Evolutionary conservation across 35 echinoderm and acorn worm species (phyloP).

Genomic region (Anneissia japonica): DNA sequence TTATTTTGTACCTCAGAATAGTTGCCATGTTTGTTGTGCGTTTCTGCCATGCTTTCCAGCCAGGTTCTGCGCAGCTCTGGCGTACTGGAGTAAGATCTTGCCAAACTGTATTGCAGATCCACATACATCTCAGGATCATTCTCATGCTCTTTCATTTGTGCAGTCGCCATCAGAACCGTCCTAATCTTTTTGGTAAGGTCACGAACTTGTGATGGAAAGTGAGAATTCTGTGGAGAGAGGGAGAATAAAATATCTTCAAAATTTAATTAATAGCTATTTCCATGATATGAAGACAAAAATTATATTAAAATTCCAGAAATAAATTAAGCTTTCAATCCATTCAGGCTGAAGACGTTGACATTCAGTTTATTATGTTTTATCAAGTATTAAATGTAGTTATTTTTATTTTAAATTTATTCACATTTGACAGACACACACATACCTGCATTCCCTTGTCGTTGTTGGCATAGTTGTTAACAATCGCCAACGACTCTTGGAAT

Average conservation of each 20-base stretch:
- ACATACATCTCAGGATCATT: constrained; percentile 99
- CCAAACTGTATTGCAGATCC: constrained; percentile 90
- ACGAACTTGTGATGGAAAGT: constrained; percentile 81
- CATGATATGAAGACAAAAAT: neutral
- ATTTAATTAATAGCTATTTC: neutral
- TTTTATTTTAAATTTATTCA: too few species aligned
- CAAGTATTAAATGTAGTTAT: too few species aligned
- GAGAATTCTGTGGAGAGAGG: constrained; percentile 50
- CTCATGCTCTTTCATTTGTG: constrained; percentile 98
- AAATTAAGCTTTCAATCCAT: neutral
- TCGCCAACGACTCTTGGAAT: constrained; percentile 92
- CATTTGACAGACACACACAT: too few species aligned
- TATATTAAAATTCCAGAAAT: neutral
- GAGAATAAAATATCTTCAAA: neutral
- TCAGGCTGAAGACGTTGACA: too few species aligned
- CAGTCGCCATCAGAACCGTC: constrained; percentile 93
- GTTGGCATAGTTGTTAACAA: constrained; percentile 96
- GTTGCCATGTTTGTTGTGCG: constrained; percentile 85
- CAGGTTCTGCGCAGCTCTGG: constrained; percentile 92
- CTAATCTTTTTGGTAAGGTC: constrained; percentile 98
- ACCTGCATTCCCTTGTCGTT: constrained; percentile 92
- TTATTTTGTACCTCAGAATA: constrained; percentile 87
- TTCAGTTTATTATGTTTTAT: too few species aligned
- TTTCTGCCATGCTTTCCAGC: constrained; percentile 95
- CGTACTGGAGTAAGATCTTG: constrained; percentile 92